Conservation (phyloP, 2,113 vertebrate species). For the Amazona vittata region DNA sequence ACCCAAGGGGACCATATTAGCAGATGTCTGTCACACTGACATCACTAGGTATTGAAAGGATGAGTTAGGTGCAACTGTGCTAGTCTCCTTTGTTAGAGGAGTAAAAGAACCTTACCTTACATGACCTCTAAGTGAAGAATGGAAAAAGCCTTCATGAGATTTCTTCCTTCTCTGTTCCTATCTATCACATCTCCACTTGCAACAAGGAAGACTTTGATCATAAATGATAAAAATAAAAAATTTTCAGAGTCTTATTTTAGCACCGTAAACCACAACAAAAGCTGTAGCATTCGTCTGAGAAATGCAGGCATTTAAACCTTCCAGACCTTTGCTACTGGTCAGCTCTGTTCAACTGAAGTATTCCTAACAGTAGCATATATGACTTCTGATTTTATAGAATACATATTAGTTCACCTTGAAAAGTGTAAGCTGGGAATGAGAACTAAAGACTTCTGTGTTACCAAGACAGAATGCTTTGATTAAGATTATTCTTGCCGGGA, state of each 20-base stretch:
- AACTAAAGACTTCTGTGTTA: not conserved
- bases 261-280: not conserved
- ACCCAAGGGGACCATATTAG: fast-evolving
- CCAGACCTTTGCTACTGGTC: not conserved
- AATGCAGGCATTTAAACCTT: not conserved
- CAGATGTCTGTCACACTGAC: not conserved
- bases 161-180: not conserved
- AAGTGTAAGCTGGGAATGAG: not conserved
- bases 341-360: not conserved
- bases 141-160: not conserved
- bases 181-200: not conserved
- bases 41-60: not conserved
- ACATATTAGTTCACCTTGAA: not conserved
- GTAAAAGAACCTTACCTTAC: not conserved
- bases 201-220: not conserved
- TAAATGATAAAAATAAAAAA: not conserved
- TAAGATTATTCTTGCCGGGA: not conserved
- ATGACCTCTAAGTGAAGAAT: not conserved
- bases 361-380: not conserved
- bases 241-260: not conserved
- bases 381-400: not conserved
- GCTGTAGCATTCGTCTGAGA: not conserved
- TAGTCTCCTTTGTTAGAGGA: not conserved
- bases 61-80: not conserved
- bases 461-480: slow-evolving; percentile 19